phyloP scores from a whole-genome alignment of 2,888 invertebrate species.

The Cinara cedri region DNA sequence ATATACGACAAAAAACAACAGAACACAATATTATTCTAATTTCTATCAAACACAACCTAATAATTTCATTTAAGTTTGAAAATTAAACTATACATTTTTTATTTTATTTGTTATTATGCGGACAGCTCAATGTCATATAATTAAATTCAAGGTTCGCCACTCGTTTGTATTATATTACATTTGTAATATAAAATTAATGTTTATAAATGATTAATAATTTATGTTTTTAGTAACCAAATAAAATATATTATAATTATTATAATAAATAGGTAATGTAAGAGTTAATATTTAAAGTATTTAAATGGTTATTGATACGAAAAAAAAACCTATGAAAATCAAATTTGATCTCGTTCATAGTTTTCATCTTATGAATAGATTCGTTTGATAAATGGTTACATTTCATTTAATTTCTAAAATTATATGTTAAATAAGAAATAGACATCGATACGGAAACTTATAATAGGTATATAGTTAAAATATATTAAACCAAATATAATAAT shows the following conservation, averaged over 20 bases:
- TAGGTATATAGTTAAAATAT: no score
- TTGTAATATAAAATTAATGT: neutral
- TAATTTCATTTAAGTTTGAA: neutral
- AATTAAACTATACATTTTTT: constrained; percentile 2
- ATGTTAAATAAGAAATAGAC: neutral
- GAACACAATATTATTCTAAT: neutral
- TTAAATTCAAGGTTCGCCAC: constrained; percentile 25
- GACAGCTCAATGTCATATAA: constrained; percentile 29
- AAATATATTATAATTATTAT: neutral
- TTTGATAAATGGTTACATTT: neutral
- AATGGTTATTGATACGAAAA: neutral
- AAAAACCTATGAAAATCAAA: neutral
- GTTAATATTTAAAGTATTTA: constrained; percentile 12
- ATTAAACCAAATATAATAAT: no score
- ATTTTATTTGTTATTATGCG: neutral
- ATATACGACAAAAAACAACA: neutral
- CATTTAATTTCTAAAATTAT: neutral
- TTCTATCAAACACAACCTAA: neutral
- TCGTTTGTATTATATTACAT: no score
- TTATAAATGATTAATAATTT: constrained; percentile 4
- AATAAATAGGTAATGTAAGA: no score
- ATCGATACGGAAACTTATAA: no score
- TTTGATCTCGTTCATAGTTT: no score
- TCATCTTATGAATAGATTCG: no score
- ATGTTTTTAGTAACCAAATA: constrained; percentile 13